Evolutionary conservation across 1,140 invertebrate species (phyloP).

Genomic region (Lordiphosa clarofinis): DNA sequence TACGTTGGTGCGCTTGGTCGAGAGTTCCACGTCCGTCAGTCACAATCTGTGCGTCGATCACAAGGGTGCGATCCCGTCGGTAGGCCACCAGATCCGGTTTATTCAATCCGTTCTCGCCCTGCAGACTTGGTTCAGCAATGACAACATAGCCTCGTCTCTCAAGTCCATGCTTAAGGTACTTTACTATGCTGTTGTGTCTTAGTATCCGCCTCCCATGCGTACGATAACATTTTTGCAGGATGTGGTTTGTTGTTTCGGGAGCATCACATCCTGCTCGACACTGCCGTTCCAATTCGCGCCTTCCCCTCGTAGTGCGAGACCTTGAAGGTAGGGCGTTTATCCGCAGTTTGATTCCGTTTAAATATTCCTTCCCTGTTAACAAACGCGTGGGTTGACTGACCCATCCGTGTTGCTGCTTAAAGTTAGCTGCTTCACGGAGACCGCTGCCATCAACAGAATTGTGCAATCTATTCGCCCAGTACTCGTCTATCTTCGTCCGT

Average conservation of each 20-base stretch:
- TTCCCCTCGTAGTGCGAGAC: constrained; percentile 6
- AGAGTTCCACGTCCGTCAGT: constrained; percentile 1
- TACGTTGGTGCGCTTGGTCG: constrained; percentile 6
- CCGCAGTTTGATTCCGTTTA: constrained; percentile 15
- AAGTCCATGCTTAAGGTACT: constrained; percentile 1
- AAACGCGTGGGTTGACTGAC: constrained; percentile 53
- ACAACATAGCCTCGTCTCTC: background rate
- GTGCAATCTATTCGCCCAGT: no score
- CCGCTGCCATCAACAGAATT: no score
- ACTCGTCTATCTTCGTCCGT: no score
- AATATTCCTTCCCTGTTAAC: constrained; percentile 81
- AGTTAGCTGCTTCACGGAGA: constrained; percentile 12
- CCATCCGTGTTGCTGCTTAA: constrained; percentile 16
- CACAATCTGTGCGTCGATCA: constrained; percentile 11
- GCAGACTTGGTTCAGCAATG: constrained; percentile 6
- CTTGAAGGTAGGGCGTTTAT: constrained; percentile 32
- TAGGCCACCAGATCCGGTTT: constrained; percentile 4
- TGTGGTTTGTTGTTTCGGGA: constrained; percentile 23
- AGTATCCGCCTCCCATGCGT: constrained; percentile 8
- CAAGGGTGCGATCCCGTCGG: constrained; percentile 7
- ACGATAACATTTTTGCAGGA: constrained; percentile 7
- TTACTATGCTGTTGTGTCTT: constrained; percentile 11
- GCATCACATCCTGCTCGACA: constrained; percentile 22
- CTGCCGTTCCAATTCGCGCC: constrained; percentile 5
- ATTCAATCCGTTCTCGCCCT: background rate